Conservation (phyloP, 2,797 vertebrate species). For the Adelosebastes latens region DNA sequence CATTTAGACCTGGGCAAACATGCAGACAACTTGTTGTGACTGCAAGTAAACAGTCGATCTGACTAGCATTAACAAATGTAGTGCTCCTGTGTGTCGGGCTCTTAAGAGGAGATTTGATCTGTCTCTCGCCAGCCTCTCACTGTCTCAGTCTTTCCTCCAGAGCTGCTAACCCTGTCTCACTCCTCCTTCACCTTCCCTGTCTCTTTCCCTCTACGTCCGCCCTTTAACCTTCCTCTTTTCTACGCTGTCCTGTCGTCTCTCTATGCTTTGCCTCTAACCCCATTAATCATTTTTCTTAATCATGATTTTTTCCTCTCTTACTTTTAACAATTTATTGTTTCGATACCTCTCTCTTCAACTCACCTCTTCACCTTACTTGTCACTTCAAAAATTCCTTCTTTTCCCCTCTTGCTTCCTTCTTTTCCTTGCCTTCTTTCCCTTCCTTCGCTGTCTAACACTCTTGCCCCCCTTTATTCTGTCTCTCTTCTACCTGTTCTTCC, state of each 20-base stretch:
- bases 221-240: background rate
- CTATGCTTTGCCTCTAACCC: background rate
- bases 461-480: slow-evolving; percentile 17
- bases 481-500: slow-evolving; percentile 75
- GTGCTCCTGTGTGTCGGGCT: background rate
- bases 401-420: background rate
- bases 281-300: background rate
- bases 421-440: slow-evolving; percentile 2
- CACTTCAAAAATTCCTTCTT: background rate
- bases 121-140: slow-evolving; percentile 29
- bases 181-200: slow-evolving; percentile 18
- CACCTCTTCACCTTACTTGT: background rate
- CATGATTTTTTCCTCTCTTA: background rate
- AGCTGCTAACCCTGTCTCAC: slow-evolving; percentile 47
- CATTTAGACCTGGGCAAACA: background rate
- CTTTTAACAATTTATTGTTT: background rate
- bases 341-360: background rate
- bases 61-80: background rate
- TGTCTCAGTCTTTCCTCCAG: slow-evolving; percentile 44
- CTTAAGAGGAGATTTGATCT: background rate
- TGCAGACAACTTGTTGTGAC: background rate
- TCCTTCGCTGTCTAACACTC: slow-evolving; percentile 32
- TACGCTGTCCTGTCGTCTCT: background rate
- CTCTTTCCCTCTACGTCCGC: background rate
- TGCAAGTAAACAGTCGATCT: background rate